These are phyloP conservation scores for Helicoverpa zea DNA, from an alignment of 1,140 invertebrate species.

Conservation along the genomic window DNA sequence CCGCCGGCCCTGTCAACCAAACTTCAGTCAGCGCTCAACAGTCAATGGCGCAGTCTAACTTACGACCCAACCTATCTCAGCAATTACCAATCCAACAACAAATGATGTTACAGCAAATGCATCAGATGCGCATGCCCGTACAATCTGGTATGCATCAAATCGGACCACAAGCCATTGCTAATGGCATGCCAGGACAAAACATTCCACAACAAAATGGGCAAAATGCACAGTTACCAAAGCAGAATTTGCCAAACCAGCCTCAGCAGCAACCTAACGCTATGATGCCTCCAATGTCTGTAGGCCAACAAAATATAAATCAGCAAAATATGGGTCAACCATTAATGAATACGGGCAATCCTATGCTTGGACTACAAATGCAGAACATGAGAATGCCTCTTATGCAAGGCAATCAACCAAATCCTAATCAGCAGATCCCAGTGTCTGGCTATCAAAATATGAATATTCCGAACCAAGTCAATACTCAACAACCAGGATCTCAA, in stretches of 20 bases:
- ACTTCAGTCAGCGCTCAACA: slow-evolving; percentile 62
- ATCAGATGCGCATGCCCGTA: slow-evolving; percentile 81
- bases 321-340: slow-evolving; percentile 66
- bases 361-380: slow-evolving; percentile 78
- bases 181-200: slow-evolving; percentile 65
- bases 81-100: slow-evolving; percentile 74
- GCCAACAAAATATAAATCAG: slow-evolving; percentile 68
- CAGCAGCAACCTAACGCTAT: slow-evolving; percentile 71
- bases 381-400: slow-evolving; percentile 81
- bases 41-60: slow-evolving; percentile 70
- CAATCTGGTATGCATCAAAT: slow-evolving; percentile 78
- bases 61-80: slow-evolving; percentile 65
- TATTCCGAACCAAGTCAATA: slow-evolving; percentile 69
- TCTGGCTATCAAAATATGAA: slow-evolving; percentile 68
- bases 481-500: slow-evolving; percentile 67
- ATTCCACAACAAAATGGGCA: slow-evolving; percentile 68
- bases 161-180: slow-evolving; percentile 67
- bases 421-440: slow-evolving; percentile 68
- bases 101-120: slow-evolving; percentile 78
- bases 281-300: slow-evolving; percentile 74
- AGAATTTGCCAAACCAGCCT: slow-evolving; percentile 73
- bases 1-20: slow-evolving; percentile 68
- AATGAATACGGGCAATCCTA: slow-evolving; percentile 69
- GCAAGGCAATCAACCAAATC: slow-evolving; percentile 71
- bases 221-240: slow-evolving; percentile 70